Evolutionary conservation across 2,113 vertebrate genomes (phyloP).

Genomic region (Oxygymnocypris stewartii): DNA sequence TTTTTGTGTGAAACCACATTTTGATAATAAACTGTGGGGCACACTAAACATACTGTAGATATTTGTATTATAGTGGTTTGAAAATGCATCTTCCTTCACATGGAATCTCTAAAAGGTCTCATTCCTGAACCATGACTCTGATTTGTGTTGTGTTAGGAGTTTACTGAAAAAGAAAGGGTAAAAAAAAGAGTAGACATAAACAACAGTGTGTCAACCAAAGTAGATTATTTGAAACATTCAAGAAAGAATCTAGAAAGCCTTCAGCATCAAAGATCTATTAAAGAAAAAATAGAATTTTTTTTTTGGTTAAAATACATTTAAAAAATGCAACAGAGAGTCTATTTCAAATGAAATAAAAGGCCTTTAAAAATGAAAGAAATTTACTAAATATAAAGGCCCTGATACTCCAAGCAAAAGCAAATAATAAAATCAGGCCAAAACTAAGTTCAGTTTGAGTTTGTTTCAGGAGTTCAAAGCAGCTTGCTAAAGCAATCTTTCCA

Average conservation of each 20-base stretch:
- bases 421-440: too few relatives aligned
- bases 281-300: not conserved
- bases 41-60: not conserved
- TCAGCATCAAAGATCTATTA: not conserved
- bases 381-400: not conserved
- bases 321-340: not conserved
- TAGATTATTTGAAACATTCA: not conserved
- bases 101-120: not conserved
- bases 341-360: too few relatives aligned
- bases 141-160: not conserved
- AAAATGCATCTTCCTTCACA: not conserved
- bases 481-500: too few relatives aligned
- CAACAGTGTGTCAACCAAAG: not conserved
- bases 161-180: not conserved
- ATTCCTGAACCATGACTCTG: not conserved
- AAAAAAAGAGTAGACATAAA: not conserved
- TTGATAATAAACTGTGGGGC: not conserved
- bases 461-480: too few relatives aligned
- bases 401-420: too few relatives aligned
- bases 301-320: not conserved
- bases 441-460: too few relatives aligned
- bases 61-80: not conserved
- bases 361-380: too few relatives aligned
- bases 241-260: too few relatives aligned
- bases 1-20: not conserved